Conservation (phyloP, 2,888 invertebrate genomes). For the Drosophila recens region DNA sequence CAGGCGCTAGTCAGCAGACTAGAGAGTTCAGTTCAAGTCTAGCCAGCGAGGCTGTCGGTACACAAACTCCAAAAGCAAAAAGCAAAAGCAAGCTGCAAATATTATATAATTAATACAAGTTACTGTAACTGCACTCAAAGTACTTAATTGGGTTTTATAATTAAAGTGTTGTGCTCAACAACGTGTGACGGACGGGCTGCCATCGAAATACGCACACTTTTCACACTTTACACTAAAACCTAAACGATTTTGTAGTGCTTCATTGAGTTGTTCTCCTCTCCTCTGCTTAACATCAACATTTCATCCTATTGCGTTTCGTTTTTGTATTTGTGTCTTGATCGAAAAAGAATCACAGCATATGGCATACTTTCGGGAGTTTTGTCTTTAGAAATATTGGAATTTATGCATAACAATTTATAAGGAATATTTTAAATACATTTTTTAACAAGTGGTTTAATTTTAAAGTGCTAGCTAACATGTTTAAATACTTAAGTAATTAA, state of each 20-base stretch:
- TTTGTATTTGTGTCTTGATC: constrained; percentile 4
- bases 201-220: neutral
- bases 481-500: neutral
- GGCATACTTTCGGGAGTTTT: constrained; percentile 32
- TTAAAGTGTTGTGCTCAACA: constrained; percentile 38
- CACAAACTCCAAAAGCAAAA: constrained; percentile 18
- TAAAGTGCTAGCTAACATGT: neutral
- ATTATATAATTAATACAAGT: constrained; percentile 6
- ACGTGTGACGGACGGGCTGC: constrained; percentile 6
- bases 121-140: constrained; percentile 31
- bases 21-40: constrained; percentile 60
- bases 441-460: neutral
- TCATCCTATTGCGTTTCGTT: constrained; percentile 8
- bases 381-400: neutral
- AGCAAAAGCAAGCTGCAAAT: neutral
- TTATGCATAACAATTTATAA: neutral
- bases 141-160: constrained; percentile 45
- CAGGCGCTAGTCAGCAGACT: constrained; percentile 37
- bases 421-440: neutral
- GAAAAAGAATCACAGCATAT: constrained; percentile 46
- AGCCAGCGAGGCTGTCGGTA: constrained; percentile 76
- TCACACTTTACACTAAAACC: neutral
- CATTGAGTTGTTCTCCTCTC: neutral
- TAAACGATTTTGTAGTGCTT: constrained; percentile 13
- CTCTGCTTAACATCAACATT: neutral